Evolutionary conservation across 1,140 invertebrate species (phyloP), one percentile per base, ranked within the genome.

Genomic region (Ostrea denselamellosa): DNA sequence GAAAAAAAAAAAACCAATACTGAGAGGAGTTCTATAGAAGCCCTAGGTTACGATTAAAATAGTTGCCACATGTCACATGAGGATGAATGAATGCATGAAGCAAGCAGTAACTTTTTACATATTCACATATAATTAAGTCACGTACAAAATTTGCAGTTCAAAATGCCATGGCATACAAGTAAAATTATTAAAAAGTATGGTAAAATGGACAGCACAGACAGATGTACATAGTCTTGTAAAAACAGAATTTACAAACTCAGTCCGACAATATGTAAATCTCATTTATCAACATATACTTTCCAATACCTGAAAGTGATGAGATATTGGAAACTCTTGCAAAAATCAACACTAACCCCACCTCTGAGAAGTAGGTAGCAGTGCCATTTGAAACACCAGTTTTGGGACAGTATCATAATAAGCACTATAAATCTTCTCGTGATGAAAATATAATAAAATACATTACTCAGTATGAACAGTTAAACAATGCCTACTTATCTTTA

Each of bases 1-100:
- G 12, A 34, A 62, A 62, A n/a, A n/a, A n/a, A n/a, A n/a, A 25
- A 25, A 71, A 71, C 22, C 22, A 77, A 77, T 77, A 77, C 68
- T 77, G 68, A 77, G 68, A 71, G 28, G 3, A 77, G 8, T 77
- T 12, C 25, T 77, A 77, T 25, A 77, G 68, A 77, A 77, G 68
- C 68, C 68, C 68, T 77, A 77, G 68, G 25, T 77, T 77, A 77
- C 68, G 28, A 19, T 62, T 62, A 62, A 14, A 28, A 25, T 77
- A 77, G 68, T 77, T 77, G 65, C 65, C 65, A 71, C 19, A 8
- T 71, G 68, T 77, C 28, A 77, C 25, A 34, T 77, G 68, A 77
- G 14, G 25, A 14, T 77, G 68, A 77, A 77, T 28, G 8, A 71
- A 77, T 34, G 28, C 68, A 77, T 77, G 68, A 77, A 28, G 28